Evolutionary conservation across 2,888 invertebrate genomes (phyloP), one percentile per base, ranked within the genome.

Genomic region (Drosophila silvestris): DNA sequence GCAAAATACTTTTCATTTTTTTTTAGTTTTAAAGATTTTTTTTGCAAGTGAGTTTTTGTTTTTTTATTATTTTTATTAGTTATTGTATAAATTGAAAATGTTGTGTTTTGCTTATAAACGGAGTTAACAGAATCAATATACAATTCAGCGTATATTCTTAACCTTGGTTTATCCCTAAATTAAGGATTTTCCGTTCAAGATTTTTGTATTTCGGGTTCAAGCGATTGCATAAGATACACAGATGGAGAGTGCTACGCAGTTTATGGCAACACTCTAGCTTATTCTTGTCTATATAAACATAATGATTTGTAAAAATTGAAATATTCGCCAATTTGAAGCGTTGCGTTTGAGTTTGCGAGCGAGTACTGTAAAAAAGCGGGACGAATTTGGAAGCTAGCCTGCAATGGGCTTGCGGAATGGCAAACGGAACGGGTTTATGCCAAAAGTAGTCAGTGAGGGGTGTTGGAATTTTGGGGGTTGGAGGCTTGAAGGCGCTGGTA

Each of bases 341-440:
- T 14, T 9, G 44, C 41, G 41, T 44, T 58, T 30, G 22, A 32
- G 16, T 41, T 47, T 44, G 44, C 44, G 22, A 58, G 58, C 58
- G 58, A 16, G 16, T 22, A 58, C 58, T 58, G 58, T 70, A 66
- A 14, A 53, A 41, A 57, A 58, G 54, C 50, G 30, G 52, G 28
- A 68, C 74, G 70, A 81, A 88, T 82, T 87, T 81, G 85, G 83
- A 83, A 89, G 76, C 74, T 59, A 69, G 67, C 70, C 73, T 63
- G 65, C 51, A 58, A 53, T 64, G 77, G 60, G 62, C 30, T 47
- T 51, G 61, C 35, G 61, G 53, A 52, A 59, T 52, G 62, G 41
- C 35, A 57, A 53, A 56, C 37, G 75, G 64, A 56, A 64, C 30
- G 65, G 53, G 69, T 30, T 41, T 47, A 41, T 60, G 58, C 59